Conservation (phyloP, 2,797 vertebrate genomes). For the Coregonus sp. region DNA sequence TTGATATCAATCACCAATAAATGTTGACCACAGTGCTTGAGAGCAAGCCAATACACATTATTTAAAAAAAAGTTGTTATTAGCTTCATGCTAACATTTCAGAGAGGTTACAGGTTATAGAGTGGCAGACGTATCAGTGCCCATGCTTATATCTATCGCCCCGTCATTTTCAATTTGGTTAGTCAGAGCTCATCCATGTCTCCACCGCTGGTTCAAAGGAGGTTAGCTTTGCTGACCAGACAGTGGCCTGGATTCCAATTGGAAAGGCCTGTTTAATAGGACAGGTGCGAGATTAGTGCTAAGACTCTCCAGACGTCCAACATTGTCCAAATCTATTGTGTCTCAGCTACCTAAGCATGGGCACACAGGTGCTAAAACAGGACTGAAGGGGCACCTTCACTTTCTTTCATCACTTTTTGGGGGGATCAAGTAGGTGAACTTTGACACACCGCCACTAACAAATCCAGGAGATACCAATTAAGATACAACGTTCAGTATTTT, state of each 20-base stretch:
- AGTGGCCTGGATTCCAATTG: constrained; percentile 73
- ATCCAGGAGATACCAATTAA: constrained; percentile 9
- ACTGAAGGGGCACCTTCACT: constrained; percentile 55
- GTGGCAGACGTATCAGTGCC: neutral
- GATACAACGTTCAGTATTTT: neutral
- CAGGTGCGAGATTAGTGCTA: constrained; percentile 74
- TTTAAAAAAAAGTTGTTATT: neutral
- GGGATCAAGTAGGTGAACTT: constrained; percentile 62
- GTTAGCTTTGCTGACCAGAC: constrained; percentile 73
- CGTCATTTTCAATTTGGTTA: constrained; percentile 62
- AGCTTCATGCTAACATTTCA: neutral
- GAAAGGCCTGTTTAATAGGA: constrained; percentile 75
- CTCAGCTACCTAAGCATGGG: constrained; percentile 76
- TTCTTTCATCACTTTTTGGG: constrained; percentile 58
- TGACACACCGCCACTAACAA: constrained; percentile 15
- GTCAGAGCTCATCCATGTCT: constrained; percentile 37
- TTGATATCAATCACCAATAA: neutral
- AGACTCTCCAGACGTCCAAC: constrained; percentile 63
- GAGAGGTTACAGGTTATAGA: neutral
- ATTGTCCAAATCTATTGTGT: constrained; percentile 73
- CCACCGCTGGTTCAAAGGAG: constrained; percentile 33
- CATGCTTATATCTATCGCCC: constrained; percentile 9
- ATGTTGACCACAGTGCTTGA: no score
- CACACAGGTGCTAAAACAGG: constrained; percentile 59
- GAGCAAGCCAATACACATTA: neutral